Base-by-base conservation (phyloP, 2,888 invertebrate genomes). In the Phengaris alcon region DNA sequence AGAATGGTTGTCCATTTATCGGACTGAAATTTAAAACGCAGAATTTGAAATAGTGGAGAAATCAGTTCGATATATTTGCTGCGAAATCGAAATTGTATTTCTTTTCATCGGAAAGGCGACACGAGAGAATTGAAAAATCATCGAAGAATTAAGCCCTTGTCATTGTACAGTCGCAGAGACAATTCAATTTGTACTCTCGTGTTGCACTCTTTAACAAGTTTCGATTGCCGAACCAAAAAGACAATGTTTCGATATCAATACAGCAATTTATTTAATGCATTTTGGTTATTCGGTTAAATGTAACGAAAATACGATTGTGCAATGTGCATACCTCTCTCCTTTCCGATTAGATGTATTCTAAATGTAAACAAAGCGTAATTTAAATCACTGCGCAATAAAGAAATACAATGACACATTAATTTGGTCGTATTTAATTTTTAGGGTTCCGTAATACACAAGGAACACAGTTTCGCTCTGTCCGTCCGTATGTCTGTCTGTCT, bases 131-230 rank as follows among this genome's bases (percentile, higher is more conserved):
- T 75, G 75, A 75, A 75, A 75, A 75, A 75, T 75, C 75, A 75
- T 70, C 52, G 70, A 70, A 70, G 69, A 70, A 75, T 75, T 70
- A 70, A 57, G 59, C 52, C 13, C 55, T 15, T 59, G 75, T 70
- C 55, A 68, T 75, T 69, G 46, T 57, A 54, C 70, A 55, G 54
- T 69, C 70, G 22, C 44, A 75, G 75, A 77, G 77, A 78, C 77
- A 77, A 78, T 77, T 77, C 76, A 79, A 77, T 78, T 78, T 76
- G 64, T 70, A 75, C 64, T 64, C 64, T 64, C 64, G 64, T 10
- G 4, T 35, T 44, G 75, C 74, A 68, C 72, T 73, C 76, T 76
- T 76, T 76, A 77, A 76, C 75, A 76, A 75, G 76, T 77, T 74
- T 68, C 75, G 68, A 68, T 54, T 73, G 51, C 46, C 74, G 72